Conservation (phyloP, 2,888 invertebrate genomes). For the Apamea crenata region DNA sequence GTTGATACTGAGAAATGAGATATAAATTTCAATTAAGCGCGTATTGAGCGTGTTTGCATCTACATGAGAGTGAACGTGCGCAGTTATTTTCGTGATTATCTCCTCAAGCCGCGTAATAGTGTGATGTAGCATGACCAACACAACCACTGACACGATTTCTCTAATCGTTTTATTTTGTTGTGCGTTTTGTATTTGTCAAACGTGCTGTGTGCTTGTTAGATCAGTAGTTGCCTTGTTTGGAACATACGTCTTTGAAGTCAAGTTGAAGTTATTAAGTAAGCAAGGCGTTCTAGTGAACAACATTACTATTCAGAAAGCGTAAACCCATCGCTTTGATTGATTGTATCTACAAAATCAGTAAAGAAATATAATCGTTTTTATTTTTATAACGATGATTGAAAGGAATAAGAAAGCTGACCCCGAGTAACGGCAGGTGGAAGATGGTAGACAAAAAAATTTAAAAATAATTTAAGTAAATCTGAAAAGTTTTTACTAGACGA, state of each 20-base stretch:
- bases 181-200: constrained; percentile 60
- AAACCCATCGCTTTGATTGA: constrained; percentile 46
- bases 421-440: constrained; percentile 4
- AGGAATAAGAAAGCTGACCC: constrained; percentile 38
- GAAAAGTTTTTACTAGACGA: neutral
- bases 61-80: constrained; percentile 72
- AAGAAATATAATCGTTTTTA: constrained; percentile 12
- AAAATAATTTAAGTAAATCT: neutral
- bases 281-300: constrained; percentile 13
- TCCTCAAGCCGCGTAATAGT: constrained; percentile 76
- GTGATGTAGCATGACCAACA: constrained; percentile 74
- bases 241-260: constrained; percentile 26
- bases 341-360: constrained; percentile 35
- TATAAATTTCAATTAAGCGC: constrained; percentile 90
- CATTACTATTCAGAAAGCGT: constrained; percentile 48
- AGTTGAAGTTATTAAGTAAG: constrained; percentile 13
- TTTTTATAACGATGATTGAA: constrained; percentile 24
- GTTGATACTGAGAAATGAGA: constrained; percentile 90
- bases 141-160: constrained; percentile 78
- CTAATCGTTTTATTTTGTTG: constrained; percentile 76
- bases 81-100: constrained; percentile 87
- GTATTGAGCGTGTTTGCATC: constrained; percentile 84
- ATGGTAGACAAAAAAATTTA: neutral
- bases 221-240: constrained; percentile 32
- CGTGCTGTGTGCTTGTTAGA: constrained; percentile 38